Evolutionary conservation across 2,797 vertebrate species (phyloP), one percentile per base, ranked within the genome.

Genomic region (Arctocebus calabarensis): DNA sequence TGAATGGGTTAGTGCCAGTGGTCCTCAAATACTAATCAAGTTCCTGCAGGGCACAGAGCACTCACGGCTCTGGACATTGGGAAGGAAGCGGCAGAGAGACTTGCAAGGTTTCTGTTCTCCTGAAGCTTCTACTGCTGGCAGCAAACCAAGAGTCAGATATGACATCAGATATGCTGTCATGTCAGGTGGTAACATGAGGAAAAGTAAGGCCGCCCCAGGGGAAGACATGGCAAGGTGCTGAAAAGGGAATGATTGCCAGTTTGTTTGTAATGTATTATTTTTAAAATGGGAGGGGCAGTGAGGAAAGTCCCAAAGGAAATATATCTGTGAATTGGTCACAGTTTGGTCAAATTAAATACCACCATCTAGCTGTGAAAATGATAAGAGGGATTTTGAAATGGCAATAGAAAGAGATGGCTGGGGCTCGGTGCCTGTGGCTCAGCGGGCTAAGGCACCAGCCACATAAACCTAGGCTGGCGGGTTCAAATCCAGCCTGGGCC

Each of bases 231-330:
- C 25, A 20, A 34, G 6, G 64, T 70, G 27, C 27, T 12, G 4
- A 57, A 48, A 79, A 40, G 23, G 57, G 59, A n/a, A 13, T 32
- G 19, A 11, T 12, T 64, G 74, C 23, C 9, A 43, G 43, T 94
- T 29, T 62, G 37, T 45, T 20, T 52, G 57, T 71, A 94, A 89
- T 11, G 29, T 23, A 37, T 57, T 59, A 14, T 40, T 73, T 88
- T 70, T 57, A 23, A 55, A 85, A 55, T 3, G 8, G 37, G 37
- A 89, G 45, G 70, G n/a, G 4, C 70, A 40, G 20, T 22, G 27
- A 84, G 84, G 23, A 94, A 70, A 91, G 29, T 52, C 68, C 79
- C 71, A 66, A 45, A 55, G 75, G 45, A 27, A 86, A 81, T 32
- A 9, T 55, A 74, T 66, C 34, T 62, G 74, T 37, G 79, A 73